Conservation (phyloP, 2,113 vertebrate genomes). For the Oriolus oriolus region DNA sequence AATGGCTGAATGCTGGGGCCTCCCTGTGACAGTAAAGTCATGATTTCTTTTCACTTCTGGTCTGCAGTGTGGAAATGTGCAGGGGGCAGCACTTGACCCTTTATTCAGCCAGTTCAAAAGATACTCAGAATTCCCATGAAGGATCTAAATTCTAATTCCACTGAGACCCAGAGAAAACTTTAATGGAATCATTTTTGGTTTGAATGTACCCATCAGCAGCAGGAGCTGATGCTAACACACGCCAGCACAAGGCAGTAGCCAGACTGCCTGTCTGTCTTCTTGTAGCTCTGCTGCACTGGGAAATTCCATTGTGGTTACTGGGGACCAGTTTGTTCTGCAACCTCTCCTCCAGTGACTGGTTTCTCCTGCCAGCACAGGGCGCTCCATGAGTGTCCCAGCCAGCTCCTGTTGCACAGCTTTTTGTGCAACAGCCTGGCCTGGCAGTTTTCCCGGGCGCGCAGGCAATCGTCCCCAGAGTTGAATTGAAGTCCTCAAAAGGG, state of each 20-base stretch:
- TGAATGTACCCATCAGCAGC: not conserved
- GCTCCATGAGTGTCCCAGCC: not conserved
- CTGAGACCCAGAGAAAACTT: not conserved
- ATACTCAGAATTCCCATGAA: not conserved
- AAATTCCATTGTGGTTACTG: not conserved
- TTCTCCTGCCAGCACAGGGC: not conserved
- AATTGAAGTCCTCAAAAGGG: not conserved
- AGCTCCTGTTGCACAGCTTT: not conserved
- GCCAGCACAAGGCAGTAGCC: not conserved
- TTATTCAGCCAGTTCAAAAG: not conserved
- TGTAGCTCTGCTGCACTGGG: not conserved
- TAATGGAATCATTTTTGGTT: not conserved
- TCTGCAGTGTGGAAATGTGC: not conserved
- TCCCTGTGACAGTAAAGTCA: not conserved
- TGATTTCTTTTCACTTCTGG: not conserved
- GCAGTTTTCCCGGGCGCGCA: accelerated
- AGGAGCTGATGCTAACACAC: not conserved
- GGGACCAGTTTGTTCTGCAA: not conserved
- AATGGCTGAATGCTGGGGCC: not conserved
- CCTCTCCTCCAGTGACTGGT: not conserved
- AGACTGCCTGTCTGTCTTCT: not conserved
- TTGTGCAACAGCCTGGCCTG: not conserved
- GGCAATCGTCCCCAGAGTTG: not conserved
- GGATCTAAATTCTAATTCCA: not conserved
- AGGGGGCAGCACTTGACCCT: not conserved